Conservation (phyloP, 2,797 vertebrate genomes). For the Falco naumanni region DNA sequence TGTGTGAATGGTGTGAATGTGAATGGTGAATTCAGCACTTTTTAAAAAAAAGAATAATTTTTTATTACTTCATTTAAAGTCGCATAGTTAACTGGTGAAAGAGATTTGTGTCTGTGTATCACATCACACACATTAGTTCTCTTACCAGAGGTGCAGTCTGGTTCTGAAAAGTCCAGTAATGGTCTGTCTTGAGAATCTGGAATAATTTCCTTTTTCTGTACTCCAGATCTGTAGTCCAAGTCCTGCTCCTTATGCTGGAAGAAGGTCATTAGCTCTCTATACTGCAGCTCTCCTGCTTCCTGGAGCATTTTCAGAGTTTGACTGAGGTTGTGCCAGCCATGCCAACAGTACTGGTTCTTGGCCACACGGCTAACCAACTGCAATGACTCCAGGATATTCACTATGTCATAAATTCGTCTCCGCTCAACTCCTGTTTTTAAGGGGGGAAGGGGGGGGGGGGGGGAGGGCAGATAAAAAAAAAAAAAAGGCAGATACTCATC, state of each 20-base stretch:
- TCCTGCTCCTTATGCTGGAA: constrained; percentile 78
- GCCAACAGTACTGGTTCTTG: constrained; percentile 94
- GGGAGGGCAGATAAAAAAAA: background rate
- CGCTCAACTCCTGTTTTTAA: constrained; percentile 87
- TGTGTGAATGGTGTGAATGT: too few relatives aligned
- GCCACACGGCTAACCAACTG: constrained; percentile 91
- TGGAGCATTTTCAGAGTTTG: constrained; percentile 86
- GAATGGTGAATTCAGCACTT: background rate
- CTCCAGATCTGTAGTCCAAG: constrained; percentile 65
- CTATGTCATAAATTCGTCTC: constrained; percentile 93
- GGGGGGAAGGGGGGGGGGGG: background rate
- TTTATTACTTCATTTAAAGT: background rate
- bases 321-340: constrained; percentile 84
- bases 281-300: constrained; percentile 83
- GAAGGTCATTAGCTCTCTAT: constrained; percentile 86
- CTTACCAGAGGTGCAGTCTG: constrained; percentile 81
- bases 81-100: background rate
- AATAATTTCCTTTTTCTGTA: constrained; percentile 70
- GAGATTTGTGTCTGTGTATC: background rate
- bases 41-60: background rate
- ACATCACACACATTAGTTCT: background rate
- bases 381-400: constrained; percentile 92
- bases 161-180: constrained; percentile 74
- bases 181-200: constrained; percentile 59
- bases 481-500: background rate